Evolutionary conservation across 1,140 invertebrate genomes (phyloP), one percentile per base, ranked within the genome.

Genomic region (Eumaeus atala): DNA sequence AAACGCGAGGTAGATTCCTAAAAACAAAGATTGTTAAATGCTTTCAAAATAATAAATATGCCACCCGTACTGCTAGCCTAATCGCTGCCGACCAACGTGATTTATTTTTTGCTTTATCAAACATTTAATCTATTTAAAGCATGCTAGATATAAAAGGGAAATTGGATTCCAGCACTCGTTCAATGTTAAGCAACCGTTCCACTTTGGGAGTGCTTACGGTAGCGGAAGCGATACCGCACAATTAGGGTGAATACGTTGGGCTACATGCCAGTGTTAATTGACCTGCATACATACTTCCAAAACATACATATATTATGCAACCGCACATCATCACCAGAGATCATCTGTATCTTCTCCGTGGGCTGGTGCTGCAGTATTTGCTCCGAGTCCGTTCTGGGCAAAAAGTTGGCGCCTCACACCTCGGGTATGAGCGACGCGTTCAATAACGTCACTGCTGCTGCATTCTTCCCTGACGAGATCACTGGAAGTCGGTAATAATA

Each of bases 1-100:
- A 67, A 93, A 95, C 0, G 82, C 91, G 0, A 96, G 83, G 82
- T 96, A 96, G 65, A 96, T 94, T 5, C 93, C 93, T 85, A 66
- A 40, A 76, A 79, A 34, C 36, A 16, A 48, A 28, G 21, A 28
- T 2, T 6, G 21, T 2, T 3, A 28, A 28, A 28, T 28, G 2
- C 2, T 2, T 28, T 28, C 6, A 3, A 28, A 28, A 28, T 6
- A 34, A 35, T n/a, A 53, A 48, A n/a, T n/a, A n/a, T n/a, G n/a
- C n/a, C n/a, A n/a, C n/a, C n/a, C n/a, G n/a, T n/a, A n/a, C n/a
- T n/a, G n/a, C n/a, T n/a, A n/a, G n/a, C n/a, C n/a, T n/a, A n/a
- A n/a, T n/a, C n/a, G n/a, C n/a, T n/a, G n/a, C n/a, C n/a, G n/a
- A n/a, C n/a, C n/a, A n/a, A n/a, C n/a, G n/a, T n/a, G n/a, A n/a